phyloP scores from a whole-genome alignment of 2,888 invertebrate genomes.

The Lordiphosa fenestrarum region DNA sequence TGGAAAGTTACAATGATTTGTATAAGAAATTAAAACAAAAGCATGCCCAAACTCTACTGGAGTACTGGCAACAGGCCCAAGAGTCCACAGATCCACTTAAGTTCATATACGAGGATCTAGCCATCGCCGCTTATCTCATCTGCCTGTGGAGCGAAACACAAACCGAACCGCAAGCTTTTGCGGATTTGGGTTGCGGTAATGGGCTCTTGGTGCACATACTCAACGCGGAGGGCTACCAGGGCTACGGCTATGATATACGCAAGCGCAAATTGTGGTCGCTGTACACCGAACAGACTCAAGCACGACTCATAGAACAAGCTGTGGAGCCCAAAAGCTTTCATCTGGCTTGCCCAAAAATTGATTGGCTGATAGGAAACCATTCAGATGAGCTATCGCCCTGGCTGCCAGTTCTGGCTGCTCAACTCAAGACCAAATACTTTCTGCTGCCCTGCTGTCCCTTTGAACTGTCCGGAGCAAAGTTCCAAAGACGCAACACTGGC shows the following conservation, averaged over 20 bases:
- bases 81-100: constrained; percentile 96
- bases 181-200: constrained; percentile 99
- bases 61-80: constrained; percentile 94
- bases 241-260: constrained; percentile 92
- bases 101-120: constrained; percentile 97
- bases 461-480: constrained; percentile 93
- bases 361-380: constrained; percentile 99
- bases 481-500: constrained; percentile 85
- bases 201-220: constrained; percentile 95
- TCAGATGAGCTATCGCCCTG: constrained; percentile 99
- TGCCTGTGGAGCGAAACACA: constrained; percentile 86
- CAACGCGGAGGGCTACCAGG: constrained; percentile 89
- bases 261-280: constrained; percentile 93
- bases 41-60: constrained; percentile 87
- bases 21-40: constrained; percentile 89
- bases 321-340: constrained; percentile 81
- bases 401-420: constrained; percentile 96
- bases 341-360: constrained; percentile 84
- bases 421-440: constrained; percentile 89
- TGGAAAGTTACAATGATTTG: constrained; percentile 86
- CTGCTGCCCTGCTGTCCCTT: constrained; percentile 96
- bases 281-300: constrained; percentile 84
- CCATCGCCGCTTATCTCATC: constrained; percentile 93
- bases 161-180: constrained; percentile 84
- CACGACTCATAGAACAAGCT: constrained; percentile 80